A percentile compares a stretch with the other conserved stretches of the same genome.
These are phyloP conservation scores for Panzeria rudis DNA, from an alignment of 2,888 invertebrate species.

Conservation along the genomic window DNA sequence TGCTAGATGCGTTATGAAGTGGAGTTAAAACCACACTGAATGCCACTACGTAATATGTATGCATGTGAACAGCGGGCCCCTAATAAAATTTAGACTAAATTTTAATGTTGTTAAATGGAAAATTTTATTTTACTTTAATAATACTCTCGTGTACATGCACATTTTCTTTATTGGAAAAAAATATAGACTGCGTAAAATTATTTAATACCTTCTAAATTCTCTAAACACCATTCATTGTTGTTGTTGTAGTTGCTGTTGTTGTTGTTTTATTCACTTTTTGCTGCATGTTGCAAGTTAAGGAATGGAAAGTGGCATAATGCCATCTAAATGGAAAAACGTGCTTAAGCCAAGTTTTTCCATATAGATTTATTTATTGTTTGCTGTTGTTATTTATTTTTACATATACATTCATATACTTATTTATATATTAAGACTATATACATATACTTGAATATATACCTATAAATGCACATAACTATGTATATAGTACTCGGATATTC, in stretches of 20 bases:
- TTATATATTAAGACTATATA: not conserved
- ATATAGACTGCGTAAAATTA: constrained; percentile 14
- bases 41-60: too few relatives aligned
- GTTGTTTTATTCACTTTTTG: constrained; percentile 33
- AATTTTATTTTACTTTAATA: not conserved
- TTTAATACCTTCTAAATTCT: constrained; percentile 22
- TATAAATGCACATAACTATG: not conserved
- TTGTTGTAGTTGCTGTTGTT: constrained; percentile 5
- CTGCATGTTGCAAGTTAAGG: constrained; percentile 66
- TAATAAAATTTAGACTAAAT: too few relatives aligned
- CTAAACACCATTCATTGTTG: constrained; percentile 14
- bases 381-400: not conserved
- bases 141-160: not conserved
- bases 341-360: constrained; percentile 71
- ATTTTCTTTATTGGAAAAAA: not conserved
- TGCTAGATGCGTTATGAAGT: too few relatives aligned
- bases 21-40: too few relatives aligned
- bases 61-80: too few relatives aligned
- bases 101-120: too few relatives aligned
- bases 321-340: constrained; percentile 71
- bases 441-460: not conserved
- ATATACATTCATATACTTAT: not conserved
- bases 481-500: not conserved
- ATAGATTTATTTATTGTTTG: constrained; percentile 50
- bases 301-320: constrained; percentile 72